These are phyloP conservation scores for Dendrocopos noguchii DNA, from an alignment of 2,113 vertebrate genomes.

Conservation along the genomic window DNA sequence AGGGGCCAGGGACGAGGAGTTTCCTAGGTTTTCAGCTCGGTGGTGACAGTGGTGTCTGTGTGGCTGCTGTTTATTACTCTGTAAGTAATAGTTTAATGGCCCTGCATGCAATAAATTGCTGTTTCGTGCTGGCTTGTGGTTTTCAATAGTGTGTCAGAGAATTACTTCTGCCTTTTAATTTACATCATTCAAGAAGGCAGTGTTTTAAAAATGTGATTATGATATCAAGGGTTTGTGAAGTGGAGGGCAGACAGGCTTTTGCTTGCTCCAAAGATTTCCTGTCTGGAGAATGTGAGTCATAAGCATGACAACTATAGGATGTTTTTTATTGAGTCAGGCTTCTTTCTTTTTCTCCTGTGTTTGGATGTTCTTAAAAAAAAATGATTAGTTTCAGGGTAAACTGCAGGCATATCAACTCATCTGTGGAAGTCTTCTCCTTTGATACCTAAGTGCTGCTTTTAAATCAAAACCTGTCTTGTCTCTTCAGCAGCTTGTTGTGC, in stretches of 20 bases:
- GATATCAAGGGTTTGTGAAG: background rate
- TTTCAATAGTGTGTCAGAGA: background rate
- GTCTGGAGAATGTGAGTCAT: background rate
- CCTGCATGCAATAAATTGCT: background rate
- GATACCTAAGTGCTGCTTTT: background rate
- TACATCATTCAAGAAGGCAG: background rate
- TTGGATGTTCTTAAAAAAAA: background rate
- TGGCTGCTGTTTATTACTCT: background rate
- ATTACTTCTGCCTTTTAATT: background rate
- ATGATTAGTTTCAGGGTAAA: background rate
- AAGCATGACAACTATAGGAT: background rate
- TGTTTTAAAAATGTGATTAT: background rate
- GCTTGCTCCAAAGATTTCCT: background rate
- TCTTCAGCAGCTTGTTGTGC: background rate
- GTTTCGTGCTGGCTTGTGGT: background rate
- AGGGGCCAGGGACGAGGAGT: background rate
- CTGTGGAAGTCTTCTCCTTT: background rate
- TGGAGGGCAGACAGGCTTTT: background rate
- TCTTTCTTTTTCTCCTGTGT: background rate
- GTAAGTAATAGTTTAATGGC: conserved; percentile 11
- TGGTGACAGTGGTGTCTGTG: background rate
- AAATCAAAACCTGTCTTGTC: background rate
- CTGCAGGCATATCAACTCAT: background rate
- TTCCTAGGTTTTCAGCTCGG: background rate
- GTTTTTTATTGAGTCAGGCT: background rate